Conservation (phyloP, 2,113 vertebrate genomes). For the Terrapene triunguis region DNA sequence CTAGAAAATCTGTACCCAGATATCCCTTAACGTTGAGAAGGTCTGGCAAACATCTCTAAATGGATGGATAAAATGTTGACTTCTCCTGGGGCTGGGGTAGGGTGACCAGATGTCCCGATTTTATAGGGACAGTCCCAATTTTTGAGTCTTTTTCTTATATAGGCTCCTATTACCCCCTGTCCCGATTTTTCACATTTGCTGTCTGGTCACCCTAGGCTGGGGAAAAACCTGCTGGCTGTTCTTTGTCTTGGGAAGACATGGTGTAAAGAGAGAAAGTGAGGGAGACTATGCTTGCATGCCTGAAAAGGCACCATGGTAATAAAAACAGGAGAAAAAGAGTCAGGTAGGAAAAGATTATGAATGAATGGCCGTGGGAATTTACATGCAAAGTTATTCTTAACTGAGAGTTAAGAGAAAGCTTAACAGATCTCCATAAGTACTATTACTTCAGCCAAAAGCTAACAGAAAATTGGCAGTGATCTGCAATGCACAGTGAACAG, state of each 20-base stretch:
- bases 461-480: conserved; percentile 54
- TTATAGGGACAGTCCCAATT: too few species aligned
- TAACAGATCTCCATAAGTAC: conserved; percentile 19
- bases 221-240: conserved; percentile 45
- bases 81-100: conserved; percentile 15
- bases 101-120: too few species aligned
- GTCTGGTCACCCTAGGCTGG: not conserved
- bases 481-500: conserved; percentile 42
- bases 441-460: conserved; percentile 66
- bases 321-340: conserved; percentile 20
- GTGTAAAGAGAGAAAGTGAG: conserved; percentile 55
- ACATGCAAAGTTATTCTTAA: conserved; percentile 19
- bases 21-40: conserved; percentile 46
- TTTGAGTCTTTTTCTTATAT: too few species aligned
- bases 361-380: conserved; percentile 65
- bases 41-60: conserved; percentile 45
- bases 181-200: too few species aligned
- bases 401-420: conserved; percentile 46
- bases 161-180: too few species aligned
- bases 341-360: conserved; percentile 47
- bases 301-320: conserved; percentile 3
- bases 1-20: conserved; percentile 51
- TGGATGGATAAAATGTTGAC: conserved; percentile 42
- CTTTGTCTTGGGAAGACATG: conserved; percentile 59
- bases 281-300: conserved; percentile 18